Percentiles rank a stretch among this genome's conserved stretches.
Evolutionary conservation across 2,797 vertebrate genomes (phyloP).

Genomic region (Fundulus diaphanus): DNA sequence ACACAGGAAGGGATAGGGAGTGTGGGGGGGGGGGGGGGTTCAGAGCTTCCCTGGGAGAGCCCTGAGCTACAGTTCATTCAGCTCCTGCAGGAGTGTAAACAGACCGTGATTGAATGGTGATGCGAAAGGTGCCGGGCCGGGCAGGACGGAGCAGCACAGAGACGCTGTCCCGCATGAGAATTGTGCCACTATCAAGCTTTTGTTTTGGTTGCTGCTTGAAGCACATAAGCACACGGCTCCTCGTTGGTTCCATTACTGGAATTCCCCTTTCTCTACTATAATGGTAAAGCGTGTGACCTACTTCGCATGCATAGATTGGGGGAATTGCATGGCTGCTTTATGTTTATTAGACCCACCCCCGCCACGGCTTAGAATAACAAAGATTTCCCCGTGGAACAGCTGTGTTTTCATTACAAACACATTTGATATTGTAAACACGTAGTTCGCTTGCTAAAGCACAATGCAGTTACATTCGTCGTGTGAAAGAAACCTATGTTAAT

Average conservation of each 20-base stretch:
- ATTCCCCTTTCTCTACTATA: constrained; percentile 39
- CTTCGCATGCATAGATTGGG: constrained; percentile 68
- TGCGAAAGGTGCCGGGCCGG: constrained; percentile 75
- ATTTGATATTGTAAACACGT: constrained; percentile 46
- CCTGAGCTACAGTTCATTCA: constrained; percentile 77
- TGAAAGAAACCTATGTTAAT: constrained; percentile 7
- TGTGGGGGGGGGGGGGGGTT: constrained; percentile 62
- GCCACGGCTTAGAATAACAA: constrained; percentile 52
- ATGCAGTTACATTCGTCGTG: constrained; percentile 14
- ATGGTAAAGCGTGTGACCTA: constrained; percentile 70
- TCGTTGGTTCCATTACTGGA: constrained; percentile 68
- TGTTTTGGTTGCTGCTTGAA: constrained; percentile 73
- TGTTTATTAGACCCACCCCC: constrained; percentile 48
- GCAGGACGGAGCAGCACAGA: constrained; percentile 56
- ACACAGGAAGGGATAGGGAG: too few species aligned
- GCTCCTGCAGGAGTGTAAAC: constrained; percentile 81
- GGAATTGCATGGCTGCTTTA: constrained; percentile 37
- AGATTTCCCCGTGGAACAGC: constrained; percentile 55
- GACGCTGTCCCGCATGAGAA: constrained; percentile 71
- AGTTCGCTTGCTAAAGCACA: constrained; percentile 10
- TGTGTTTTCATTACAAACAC: constrained; percentile 55
- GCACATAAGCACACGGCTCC: constrained; percentile 76
- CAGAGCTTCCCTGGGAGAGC: constrained; percentile 78
- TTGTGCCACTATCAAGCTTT: constrained; percentile 58
- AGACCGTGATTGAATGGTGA: constrained; percentile 84